A percentile compares a stretch with the other conserved stretches of the same genome.
These are phyloP conservation scores for Intellagama lesueurii DNA, from an alignment of 2,797 vertebrate genomes.

Conservation along the genomic window DNA sequence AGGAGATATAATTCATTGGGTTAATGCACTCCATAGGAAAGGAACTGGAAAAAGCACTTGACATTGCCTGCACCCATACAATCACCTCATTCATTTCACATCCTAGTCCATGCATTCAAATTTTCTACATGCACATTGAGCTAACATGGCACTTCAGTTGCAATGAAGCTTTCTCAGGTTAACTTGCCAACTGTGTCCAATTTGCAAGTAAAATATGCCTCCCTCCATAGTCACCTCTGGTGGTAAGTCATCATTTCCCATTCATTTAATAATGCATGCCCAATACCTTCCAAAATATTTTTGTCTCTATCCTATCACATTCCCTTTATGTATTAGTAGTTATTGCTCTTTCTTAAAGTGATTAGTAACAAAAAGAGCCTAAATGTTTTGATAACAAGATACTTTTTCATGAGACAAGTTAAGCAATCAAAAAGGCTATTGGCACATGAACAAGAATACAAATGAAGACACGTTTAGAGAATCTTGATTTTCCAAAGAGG, in stretches of 20 bases:
- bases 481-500: constrained; percentile 6
- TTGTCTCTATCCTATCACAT: constrained; percentile 69
- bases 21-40: not conserved
- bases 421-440: not conserved
- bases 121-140: constrained; percentile 58
- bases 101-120: constrained; percentile 49
- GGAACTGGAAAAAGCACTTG: not conserved
- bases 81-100: constrained; percentile 49
- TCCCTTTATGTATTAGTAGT: constrained; percentile 65
- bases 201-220: constrained; percentile 79
- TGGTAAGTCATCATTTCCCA: constrained; percentile 74
- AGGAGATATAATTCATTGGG: not conserved
- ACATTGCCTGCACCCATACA: constrained; percentile 41
- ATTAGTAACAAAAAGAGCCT: constrained; percentile 32
- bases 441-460: constrained; percentile 25
- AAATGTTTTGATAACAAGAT: constrained; percentile 8
- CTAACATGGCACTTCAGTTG: constrained; percentile 68
- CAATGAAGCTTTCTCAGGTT: constrained; percentile 68
- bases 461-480: constrained; percentile 34
- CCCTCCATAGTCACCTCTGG: constrained; percentile 72
- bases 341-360: constrained; percentile 60
- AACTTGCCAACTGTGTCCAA: constrained; percentile 72
- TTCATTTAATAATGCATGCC: constrained; percentile 76
- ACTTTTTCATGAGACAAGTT: not conserved
- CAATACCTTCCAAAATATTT: constrained; percentile 67